Conservation (phyloP, 2,888 invertebrate species). For the Pandemis cinnamomeana region DNA sequence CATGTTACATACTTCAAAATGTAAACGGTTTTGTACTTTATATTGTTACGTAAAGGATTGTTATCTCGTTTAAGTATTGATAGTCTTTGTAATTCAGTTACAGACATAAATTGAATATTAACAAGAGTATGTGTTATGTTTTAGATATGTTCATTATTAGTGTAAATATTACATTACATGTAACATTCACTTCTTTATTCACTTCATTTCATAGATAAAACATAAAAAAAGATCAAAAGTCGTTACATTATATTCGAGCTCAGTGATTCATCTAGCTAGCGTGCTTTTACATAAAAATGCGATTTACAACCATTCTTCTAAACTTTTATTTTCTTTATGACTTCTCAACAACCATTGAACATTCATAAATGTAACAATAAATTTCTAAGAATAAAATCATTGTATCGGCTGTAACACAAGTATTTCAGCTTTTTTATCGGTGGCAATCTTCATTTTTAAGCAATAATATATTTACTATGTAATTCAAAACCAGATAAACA, state of each 20-base stretch:
- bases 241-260: not conserved
- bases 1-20: conserved; percentile 47
- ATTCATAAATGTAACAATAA: conserved; percentile 34
- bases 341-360: conserved; percentile 31
- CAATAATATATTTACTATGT: conserved; percentile 34
- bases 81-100: not conserved
- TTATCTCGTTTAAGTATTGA: conserved; percentile 43
- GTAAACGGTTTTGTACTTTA: conserved; percentile 54
- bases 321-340: conserved; percentile 25
- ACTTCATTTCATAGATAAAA: not conserved
- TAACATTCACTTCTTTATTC: not conserved
- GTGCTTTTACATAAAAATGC: conserved; percentile 13
- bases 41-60: conserved; percentile 57
- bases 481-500: conserved; percentile 53
- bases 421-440: conserved; percentile 24
- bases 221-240: not conserved
- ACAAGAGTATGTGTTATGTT: not conserved
- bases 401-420: conserved; percentile 7
- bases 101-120: not conserved
- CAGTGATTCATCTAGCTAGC: conserved; percentile 7
- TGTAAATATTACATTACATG: not conserved
- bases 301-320: conserved; percentile 22
- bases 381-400: conserved; percentile 15
- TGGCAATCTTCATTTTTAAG: conserved; percentile 24
- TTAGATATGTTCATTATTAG: not conserved